Evolutionary conservation across 2,113 vertebrate genomes (phyloP).

Genomic region (Caranx melampygus): DNA sequence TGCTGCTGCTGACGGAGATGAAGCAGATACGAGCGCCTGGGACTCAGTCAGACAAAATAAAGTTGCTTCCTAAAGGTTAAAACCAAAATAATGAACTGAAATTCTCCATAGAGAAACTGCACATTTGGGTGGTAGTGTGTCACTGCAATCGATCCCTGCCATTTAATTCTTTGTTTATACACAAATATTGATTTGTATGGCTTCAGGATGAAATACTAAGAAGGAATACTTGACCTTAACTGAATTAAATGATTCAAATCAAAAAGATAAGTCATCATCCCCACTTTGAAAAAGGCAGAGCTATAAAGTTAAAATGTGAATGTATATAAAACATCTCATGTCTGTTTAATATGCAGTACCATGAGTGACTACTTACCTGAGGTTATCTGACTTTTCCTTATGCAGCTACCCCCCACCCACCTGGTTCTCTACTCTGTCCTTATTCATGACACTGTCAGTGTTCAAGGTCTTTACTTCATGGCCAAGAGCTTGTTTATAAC

Average conservation of each 20-base stretch:
- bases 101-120: too few species aligned
- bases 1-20: not conserved
- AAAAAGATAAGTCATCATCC: not conserved
- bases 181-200: not conserved
- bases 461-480: constrained; percentile 11
- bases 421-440: not conserved
- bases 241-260: not conserved
- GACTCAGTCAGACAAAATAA: not conserved
- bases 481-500: constrained; percentile 34
- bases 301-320: not conserved
- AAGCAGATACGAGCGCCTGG: too few species aligned
- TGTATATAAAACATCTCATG: not conserved
- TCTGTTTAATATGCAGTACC: not conserved
- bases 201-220: not conserved
- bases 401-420: not conserved
- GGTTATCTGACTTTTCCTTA: not conserved
- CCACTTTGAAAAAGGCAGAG: not conserved
- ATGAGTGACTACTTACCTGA: constrained; percentile 51
- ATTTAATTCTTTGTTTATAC: too few species aligned
- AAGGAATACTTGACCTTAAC: not conserved
- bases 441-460: not conserved
- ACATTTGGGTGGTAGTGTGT: too few species aligned
- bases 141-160: too few species aligned
- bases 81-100: not conserved
- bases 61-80: not conserved